phyloP scores from a whole-genome alignment of 2,113 vertebrate genomes.

The Jaculus jaculus region DNA sequence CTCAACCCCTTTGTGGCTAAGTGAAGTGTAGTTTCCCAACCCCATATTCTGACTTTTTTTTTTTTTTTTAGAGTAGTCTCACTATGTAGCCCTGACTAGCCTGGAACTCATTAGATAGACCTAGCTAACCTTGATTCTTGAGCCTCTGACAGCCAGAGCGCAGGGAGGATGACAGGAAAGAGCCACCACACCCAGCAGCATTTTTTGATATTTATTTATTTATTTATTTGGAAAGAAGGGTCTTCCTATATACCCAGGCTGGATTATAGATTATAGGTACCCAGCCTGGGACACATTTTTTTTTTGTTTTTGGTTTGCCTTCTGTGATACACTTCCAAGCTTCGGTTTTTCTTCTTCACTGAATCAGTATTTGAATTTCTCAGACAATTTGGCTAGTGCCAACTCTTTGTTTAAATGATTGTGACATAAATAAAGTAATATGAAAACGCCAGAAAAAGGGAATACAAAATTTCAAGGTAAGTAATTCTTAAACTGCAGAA shows the following conservation, averaged over 20 bases:
- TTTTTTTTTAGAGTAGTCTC: neutral
- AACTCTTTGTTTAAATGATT: neutral
- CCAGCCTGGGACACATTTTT: neutral
- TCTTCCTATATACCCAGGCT: neutral
- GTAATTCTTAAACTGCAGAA: slow-evolving; percentile 1
- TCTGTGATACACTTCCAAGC: neutral
- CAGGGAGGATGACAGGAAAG: too few relatives aligned
- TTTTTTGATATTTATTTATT: too few relatives aligned
- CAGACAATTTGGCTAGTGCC: neutral
- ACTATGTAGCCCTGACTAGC: neutral
- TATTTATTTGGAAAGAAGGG: neutral
- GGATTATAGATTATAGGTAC: neutral
- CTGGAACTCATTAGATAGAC: too few relatives aligned
- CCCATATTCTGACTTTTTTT: neutral
- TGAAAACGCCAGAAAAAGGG: neutral
- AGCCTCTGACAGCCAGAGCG: too few relatives aligned
- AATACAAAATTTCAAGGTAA: slow-evolving; percentile 8
- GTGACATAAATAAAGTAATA: neutral
- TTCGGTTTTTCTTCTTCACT: neutral
- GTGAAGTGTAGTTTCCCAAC: neutral
- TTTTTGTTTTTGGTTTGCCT: neutral
- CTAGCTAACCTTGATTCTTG: too few relatives aligned
- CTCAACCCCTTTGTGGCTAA: neutral
- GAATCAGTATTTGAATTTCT: neutral
- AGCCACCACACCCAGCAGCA: too few relatives aligned